Evolutionary conservation across 2,113 vertebrate species (phyloP).

Genomic region (Cariama cristata): DNA sequence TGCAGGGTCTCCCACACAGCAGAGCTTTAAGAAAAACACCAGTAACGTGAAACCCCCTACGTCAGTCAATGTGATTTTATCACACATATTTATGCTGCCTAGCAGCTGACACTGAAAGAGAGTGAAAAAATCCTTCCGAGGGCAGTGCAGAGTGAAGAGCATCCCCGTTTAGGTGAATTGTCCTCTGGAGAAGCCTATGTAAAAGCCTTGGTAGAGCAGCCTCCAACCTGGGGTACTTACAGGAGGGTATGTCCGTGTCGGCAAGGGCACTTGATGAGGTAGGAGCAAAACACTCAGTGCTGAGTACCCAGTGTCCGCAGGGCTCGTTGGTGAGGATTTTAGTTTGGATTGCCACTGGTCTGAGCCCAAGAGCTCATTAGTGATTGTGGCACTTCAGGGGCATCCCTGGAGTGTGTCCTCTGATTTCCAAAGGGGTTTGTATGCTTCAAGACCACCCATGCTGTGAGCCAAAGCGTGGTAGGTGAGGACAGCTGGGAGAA

Average conservation of each 20-base stretch:
- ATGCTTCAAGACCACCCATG: not conserved
- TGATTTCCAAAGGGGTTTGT: not conserved
- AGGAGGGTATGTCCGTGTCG: too few species aligned
- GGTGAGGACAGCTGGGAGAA: not conserved
- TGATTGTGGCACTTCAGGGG: not conserved
- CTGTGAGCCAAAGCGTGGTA: fast-evolving
- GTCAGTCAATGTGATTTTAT: not conserved
- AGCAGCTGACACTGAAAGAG: not conserved
- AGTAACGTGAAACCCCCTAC: not conserved
- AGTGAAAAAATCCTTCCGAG: not conserved
- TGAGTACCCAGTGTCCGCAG: fast-evolving
- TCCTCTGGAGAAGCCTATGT: not conserved
- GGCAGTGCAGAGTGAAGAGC: not conserved
- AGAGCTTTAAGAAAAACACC: not conserved
- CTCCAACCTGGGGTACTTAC: not conserved
- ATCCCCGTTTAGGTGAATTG: not conserved
- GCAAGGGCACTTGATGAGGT: fast-evolving
- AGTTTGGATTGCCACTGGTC: not conserved
- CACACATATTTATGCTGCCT: not conserved
- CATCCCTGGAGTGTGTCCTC: not conserved
- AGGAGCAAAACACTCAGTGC: not conserved
- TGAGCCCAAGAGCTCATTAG: not conserved
- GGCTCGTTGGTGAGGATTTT: fast-evolving
- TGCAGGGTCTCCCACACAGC: not conserved
- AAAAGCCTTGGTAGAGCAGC: not conserved